These are phyloP conservation scores for Epinephelus coioides DNA, from an alignment of 2,797 vertebrate genomes.

Conservation along the genomic window DNA sequence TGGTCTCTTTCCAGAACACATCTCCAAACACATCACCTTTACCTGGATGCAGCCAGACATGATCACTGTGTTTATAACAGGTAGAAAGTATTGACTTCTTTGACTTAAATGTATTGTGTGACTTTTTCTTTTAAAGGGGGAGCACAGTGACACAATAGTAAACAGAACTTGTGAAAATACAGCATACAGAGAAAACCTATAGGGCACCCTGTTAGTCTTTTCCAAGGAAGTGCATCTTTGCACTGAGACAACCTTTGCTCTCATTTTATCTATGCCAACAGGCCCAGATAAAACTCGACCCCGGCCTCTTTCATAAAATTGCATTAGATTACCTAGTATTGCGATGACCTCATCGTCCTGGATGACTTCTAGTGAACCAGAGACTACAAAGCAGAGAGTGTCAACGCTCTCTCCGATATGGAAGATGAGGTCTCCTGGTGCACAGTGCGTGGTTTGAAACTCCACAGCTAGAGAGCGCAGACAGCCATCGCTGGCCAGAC, in stretches of 20 bases:
- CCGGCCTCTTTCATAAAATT: neutral
- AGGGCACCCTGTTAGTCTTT: too few relatives aligned
- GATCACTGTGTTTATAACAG: neutral
- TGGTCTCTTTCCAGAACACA: conserved; percentile 97
- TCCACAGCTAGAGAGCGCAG: conserved; percentile 95
- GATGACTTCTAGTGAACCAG: conserved; percentile 97
- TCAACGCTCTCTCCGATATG: conserved; percentile 97
- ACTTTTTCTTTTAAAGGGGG: neutral
- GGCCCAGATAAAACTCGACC: neutral
- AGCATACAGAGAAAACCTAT: neutral
- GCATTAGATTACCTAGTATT: conserved; percentile 89
- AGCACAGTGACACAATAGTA: neutral
- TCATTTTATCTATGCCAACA: neutral
- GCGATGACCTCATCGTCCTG: conserved; percentile 99
- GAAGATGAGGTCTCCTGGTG: conserved; percentile 98
- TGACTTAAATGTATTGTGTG: neutral
- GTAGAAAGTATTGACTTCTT: neutral
- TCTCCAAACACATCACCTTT: conserved; percentile 99
- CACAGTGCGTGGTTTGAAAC: conserved; percentile 97
- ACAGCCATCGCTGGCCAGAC: conserved; percentile 96
- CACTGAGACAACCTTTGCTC: neutral
- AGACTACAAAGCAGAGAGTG: conserved; percentile 97
- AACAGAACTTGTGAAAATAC: neutral
- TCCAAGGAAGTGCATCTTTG: neutral
- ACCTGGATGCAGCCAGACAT: conserved; percentile 79